Conservation (phyloP, 2,888 invertebrate species). For the Phasia obesa region DNA sequence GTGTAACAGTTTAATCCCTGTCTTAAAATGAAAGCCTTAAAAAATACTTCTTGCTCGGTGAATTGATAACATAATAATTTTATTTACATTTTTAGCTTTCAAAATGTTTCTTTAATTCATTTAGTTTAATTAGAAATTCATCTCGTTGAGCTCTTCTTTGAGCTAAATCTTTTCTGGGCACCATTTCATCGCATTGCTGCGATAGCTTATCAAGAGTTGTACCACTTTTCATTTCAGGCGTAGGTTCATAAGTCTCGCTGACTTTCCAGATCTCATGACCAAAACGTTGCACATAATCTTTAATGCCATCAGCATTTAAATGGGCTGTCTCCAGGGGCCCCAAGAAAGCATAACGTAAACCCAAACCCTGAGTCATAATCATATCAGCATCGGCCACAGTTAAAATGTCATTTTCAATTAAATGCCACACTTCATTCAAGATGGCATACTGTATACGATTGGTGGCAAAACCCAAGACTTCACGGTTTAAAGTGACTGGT, state of each 20-base stretch:
- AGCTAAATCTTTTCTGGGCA: constrained; percentile 88
- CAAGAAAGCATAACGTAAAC: constrained; percentile 96
- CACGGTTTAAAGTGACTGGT: constrained; percentile 92
- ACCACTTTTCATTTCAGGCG: constrained; percentile 88
- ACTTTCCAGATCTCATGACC: constrained; percentile 85
- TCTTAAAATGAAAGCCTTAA: too few species aligned
- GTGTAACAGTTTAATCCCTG: too few species aligned
- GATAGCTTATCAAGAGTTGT: constrained; percentile 87
- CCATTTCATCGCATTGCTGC: constrained; percentile 87
- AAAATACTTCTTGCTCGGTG: too few species aligned
- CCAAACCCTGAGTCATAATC: constrained; percentile 96
- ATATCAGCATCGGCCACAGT: constrained; percentile 94
- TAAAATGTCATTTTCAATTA: constrained; percentile 91
- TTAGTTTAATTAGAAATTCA: constrained; percentile 89
- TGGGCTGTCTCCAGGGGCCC: constrained; percentile 97
- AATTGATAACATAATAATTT: not conserved
- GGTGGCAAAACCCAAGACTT: constrained; percentile 95
- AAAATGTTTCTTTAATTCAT: constrained; percentile 89
- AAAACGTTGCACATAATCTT: constrained; percentile 85
- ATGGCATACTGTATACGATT: constrained; percentile 98
- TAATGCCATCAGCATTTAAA: constrained; percentile 94
- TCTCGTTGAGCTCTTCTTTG: constrained; percentile 91
- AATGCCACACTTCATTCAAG: constrained; percentile 94
- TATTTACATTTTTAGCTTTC: constrained; percentile 74
- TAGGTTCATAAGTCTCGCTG: constrained; percentile 89